Evolutionary conservation across 2,113 vertebrate genomes (phyloP), one percentile per base, ranked within the genome.

Genomic region (Holacanthus passer): DNA sequence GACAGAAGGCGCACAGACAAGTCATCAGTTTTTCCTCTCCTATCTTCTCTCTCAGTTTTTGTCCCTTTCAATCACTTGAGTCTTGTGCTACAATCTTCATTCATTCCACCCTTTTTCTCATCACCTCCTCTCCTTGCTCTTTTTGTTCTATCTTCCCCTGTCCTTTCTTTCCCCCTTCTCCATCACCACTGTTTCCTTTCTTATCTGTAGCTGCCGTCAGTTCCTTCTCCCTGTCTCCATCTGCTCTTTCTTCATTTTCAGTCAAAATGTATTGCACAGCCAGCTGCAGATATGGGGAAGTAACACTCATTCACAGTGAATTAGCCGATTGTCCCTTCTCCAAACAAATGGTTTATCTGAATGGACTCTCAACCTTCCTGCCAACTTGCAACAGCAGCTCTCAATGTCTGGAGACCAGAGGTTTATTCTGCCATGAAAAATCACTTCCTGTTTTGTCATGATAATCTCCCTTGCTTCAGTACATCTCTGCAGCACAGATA

Each of bases 391-490:
- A 29, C 2, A 55, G 47, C 50, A 62, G 56, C 77, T 73, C 12
- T 77, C 53, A 29, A 4, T 59, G 48, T 62, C 68, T 73, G 48
- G 47, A 41, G 66, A 73, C 65, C 50, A 29, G 20, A 78, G 29
- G 65, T 64, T 75, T 50, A 50, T 29, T 60, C 41, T 14, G 19
- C 24, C 39, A 14, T 24, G 20, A 76, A 72, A 48, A 66, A 78
- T 63, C 47, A 2, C 81, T 88, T 91, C 84, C 86, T 89, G 75
- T 89, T 83, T 79, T 84, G 63, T 70, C 60, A 43, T 32, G 50
- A 70, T 67, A 60, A 75, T 74, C 50, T 47, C 32, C 11, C 48
- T 52, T 20, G 17, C 32, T 32, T 56, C 29, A 7, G 14, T 29
- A 24, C 35, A 31, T 74, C 29, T 82, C 27, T 56, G 31, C 41